Conservation (phyloP, 1,140 invertebrate species). For the Apis florea region DNA sequence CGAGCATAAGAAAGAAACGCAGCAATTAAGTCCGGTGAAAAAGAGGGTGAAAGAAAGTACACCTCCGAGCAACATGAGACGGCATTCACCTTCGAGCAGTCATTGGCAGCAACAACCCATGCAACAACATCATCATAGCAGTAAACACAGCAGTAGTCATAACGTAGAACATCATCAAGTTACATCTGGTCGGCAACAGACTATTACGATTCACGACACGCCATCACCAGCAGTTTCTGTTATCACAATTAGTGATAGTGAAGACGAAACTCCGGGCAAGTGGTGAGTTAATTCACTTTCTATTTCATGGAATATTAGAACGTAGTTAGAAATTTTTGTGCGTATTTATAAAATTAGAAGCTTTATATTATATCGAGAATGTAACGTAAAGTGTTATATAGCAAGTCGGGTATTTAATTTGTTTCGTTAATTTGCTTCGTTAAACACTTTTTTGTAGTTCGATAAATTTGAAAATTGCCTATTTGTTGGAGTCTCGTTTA, state of each 20-base stretch:
- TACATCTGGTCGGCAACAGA: slow-evolving; percentile 82
- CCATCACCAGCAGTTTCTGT: slow-evolving; percentile 97
- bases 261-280: slow-evolving; percentile 88
- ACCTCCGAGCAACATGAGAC: slow-evolving; percentile 84
- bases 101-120: slow-evolving; percentile 77
- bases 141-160: slow-evolving; percentile 72
- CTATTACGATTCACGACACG: slow-evolving; percentile 94
- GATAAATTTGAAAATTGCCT: background rate
- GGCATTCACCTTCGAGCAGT: slow-evolving; percentile 75
- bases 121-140: slow-evolving; percentile 72
- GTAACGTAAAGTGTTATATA: background rate
- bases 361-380: background rate
- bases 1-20: slow-evolving; percentile 91
- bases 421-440: background rate
- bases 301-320: background rate
- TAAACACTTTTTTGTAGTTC: background rate
- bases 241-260: slow-evolving; percentile 97
- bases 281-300: slow-evolving; percentile 67
- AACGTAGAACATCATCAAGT: slow-evolving; percentile 79
- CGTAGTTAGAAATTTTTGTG: slow-evolving; percentile 21
- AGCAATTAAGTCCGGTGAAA: slow-evolving; percentile 97
- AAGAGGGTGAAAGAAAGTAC: slow-evolving; percentile 98
- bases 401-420: background rate
- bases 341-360: background rate
- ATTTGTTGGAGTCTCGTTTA: background rate